phyloP scores from a whole-genome alignment of 2,888 invertebrate genomes.

The Graphium colonna region DNA sequence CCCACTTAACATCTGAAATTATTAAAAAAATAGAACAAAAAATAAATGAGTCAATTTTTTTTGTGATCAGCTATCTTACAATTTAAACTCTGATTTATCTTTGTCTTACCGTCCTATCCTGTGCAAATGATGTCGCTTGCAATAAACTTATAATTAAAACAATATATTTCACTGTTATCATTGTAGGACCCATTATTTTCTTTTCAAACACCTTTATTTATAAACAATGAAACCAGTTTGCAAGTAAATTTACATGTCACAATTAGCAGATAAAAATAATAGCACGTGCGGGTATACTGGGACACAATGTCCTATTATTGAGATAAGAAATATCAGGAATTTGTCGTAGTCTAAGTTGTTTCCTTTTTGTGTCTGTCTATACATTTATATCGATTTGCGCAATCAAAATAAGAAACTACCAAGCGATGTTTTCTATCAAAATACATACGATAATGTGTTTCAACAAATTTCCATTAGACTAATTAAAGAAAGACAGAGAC shows the following conservation, averaged over 20 bases:
- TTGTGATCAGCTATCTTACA: too few species aligned
- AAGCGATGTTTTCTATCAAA: background rate
- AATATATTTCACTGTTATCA: constrained; percentile 50
- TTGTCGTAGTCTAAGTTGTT: constrained; percentile 6
- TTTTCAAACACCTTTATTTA: constrained; percentile 35
- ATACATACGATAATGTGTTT: too few species aligned
- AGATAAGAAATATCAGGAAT: constrained; percentile 7
- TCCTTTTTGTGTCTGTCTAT: constrained; percentile 6
- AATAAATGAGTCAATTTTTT: too few species aligned
- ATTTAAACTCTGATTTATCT: too few species aligned
- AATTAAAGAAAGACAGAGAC: background rate
- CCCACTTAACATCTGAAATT: too few species aligned
- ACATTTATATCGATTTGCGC: constrained; percentile 2
- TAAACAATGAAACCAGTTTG: constrained; percentile 37
- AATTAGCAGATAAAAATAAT: constrained; percentile 43
- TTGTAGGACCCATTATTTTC: constrained; percentile 44
- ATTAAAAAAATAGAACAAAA: too few species aligned
- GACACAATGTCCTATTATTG: background rate
- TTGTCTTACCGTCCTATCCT: constrained; percentile 65
- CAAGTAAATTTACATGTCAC: constrained; percentile 40
- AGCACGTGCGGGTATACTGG: constrained; percentile 44
- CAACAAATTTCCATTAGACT: background rate
- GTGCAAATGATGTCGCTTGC: constrained; percentile 44
- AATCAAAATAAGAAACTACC: background rate
- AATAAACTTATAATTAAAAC: constrained; percentile 45